Evolutionary conservation across 2,113 vertebrate genomes (phyloP).

Genomic region (Hassar affinis): DNA sequence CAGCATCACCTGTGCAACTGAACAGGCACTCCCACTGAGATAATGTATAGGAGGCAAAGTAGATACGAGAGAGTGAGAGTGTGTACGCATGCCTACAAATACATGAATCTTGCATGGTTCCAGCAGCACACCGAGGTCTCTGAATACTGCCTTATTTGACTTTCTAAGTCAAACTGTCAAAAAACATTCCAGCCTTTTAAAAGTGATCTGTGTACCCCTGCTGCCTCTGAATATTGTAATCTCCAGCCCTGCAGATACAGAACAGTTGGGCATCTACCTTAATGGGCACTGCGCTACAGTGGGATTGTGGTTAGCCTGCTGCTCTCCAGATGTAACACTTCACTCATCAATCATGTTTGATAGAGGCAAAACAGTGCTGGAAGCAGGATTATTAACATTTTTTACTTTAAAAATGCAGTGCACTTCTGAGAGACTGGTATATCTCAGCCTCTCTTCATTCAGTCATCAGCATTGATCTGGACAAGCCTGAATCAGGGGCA

Average conservation of each 20-base stretch:
- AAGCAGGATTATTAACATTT: background rate
- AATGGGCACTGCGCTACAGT: conserved; percentile 24
- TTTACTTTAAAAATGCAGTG: conserved; percentile 8
- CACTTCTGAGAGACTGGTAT: conserved; percentile 20
- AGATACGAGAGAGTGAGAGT: background rate
- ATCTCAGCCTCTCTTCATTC: conserved; percentile 20
- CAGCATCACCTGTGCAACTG: conserved; percentile 20
- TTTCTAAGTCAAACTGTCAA: conserved; percentile 42
- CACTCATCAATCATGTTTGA: conserved; percentile 41
- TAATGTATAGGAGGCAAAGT: background rate
- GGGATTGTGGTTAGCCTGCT: conserved; percentile 41
- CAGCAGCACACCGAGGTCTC: conserved; percentile 5
- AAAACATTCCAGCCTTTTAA: conserved; percentile 29
- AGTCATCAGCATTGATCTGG: conserved; percentile 10
- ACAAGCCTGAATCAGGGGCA: conserved; percentile 21
- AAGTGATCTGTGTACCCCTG: conserved; percentile 35
- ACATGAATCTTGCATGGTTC: background rate
- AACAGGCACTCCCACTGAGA: background rate
- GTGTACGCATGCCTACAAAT: background rate
- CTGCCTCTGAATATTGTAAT: background rate
- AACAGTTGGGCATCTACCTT: conserved; percentile 42
- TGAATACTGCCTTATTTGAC: conserved; percentile 41
- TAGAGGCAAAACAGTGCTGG: conserved; percentile 19
- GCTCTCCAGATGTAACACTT: conserved; percentile 45
- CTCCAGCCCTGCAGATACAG: conserved; percentile 23